Evolutionary conservation across 2,113 vertebrate genomes (phyloP), one percentile per base, ranked within the genome.

Genomic region (Sylvietta virens): DNA sequence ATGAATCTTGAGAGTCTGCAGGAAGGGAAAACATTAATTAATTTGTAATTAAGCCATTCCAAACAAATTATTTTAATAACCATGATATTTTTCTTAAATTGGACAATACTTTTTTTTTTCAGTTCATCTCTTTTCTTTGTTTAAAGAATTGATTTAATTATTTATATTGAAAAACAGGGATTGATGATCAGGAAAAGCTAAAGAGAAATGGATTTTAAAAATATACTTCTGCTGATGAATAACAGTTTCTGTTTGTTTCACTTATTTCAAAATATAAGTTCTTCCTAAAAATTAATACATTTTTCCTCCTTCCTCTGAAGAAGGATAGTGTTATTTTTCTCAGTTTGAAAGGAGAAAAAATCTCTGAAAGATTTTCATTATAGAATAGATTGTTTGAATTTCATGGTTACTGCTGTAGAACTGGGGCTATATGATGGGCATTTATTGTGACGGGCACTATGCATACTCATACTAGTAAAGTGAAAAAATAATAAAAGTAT

Each of bases 371-470:
- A 82, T 48, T 37, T 57, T 19, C 28, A 26, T 40, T 86, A 15
- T 6, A 44, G 24, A 67, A 67, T 0, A 1, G 14, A 40, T 45
- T 62, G 5, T 30, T 42, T 73, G 28, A 70, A 81, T 74, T 85
- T 78, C 16, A 3, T 19, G 7, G 48, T 40, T 51, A 47, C 11
- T 65, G 13, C 24, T 56, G 4, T 73, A 83, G 83, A 91, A 56
- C 27, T 14, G 39, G 28, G 11, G 13, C 8, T 70, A 28, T 20
- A 12, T 56, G 35, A 47, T 30, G 17, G 33, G 18, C 15, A 11
- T 0, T 0, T 27, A 8, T 26, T 9, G 21, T 47, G 24, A 9
- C 6, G 17, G 4, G 4, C 27, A 40, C 11, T 27, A 20, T 23
- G 14, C 13, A 33, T 58, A 33, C 2, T 21, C 27, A 30, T 15